These are phyloP conservation scores for Lasioglossum malachurum DNA, from an alignment of 2,888 invertebrate genomes.

Conservation along the genomic window DNA sequence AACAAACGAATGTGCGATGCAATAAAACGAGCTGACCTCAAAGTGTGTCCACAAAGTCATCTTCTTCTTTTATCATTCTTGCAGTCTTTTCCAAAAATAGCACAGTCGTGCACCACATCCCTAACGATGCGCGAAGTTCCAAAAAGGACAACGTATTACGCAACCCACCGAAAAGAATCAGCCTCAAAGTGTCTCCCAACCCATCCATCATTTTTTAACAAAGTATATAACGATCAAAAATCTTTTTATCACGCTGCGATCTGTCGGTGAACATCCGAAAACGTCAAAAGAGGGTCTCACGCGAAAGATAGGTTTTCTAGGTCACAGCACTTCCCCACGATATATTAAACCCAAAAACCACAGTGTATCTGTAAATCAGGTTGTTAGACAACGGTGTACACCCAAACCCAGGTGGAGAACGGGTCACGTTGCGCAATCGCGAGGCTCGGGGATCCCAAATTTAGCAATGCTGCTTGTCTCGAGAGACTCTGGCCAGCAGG, in stretches of 20 bases:
- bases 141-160: background rate
- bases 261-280: background rate
- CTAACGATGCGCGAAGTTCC: background rate
- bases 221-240: background rate
- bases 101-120: background rate
- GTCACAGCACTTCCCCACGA: background rate
- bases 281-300: background rate
- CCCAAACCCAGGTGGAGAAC: background rate
- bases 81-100: background rate
- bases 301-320: background rate
- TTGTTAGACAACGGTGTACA: slow-evolving; percentile 10
- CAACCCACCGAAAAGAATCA: background rate
- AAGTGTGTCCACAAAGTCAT: background rate
- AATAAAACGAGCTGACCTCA: background rate
- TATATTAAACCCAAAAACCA: background rate
- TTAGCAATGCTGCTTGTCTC: slow-evolving; percentile 38
- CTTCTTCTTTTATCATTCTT: background rate
- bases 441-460: slow-evolving; percentile 26
- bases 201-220: background rate
- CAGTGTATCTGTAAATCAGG: slow-evolving; percentile 8
- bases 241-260: background rate
- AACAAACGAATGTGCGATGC: background rate
- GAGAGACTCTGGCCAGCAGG: slow-evolving; percentile 26
- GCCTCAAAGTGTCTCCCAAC: background rate
- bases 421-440: slow-evolving; percentile 27